Evolutionary conservation across 2,888 invertebrate species (phyloP).

Genomic region (Malachius bipustulatus): DNA sequence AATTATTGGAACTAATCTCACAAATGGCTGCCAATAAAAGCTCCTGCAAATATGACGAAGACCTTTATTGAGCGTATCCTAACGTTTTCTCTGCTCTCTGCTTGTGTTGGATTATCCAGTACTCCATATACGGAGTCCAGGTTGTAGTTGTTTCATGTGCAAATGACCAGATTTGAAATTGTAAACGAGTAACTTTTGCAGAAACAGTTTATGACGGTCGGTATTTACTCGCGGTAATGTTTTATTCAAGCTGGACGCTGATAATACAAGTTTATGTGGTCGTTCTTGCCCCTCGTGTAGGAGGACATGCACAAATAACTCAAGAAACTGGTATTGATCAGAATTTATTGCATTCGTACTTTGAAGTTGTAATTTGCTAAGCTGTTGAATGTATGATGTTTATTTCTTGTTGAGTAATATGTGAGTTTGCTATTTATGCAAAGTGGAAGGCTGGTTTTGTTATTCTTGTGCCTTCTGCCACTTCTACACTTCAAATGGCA

Average conservation of each 20-base stretch:
- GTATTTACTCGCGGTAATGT: slow-evolving; percentile 24
- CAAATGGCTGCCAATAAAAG: no score
- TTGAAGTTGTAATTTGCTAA: neutral
- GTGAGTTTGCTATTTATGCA: neutral
- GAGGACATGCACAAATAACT: neutral
- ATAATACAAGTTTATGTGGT: slow-evolving; percentile 22
- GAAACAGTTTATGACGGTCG: slow-evolving; percentile 28
- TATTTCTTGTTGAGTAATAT: neutral
- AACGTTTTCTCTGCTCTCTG: no score
- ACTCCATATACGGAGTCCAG: slow-evolving; percentile 4
- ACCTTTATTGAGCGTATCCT: no score
- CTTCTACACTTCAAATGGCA: no score
- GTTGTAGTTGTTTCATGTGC: slow-evolving; percentile 26
- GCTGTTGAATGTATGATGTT: neutral
- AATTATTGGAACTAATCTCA: no score
- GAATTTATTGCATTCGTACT: slow-evolving; percentile 3
- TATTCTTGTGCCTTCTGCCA: no score
- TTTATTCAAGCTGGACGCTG: slow-evolving; percentile 26
- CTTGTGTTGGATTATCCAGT: no score
- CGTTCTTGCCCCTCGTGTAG: slow-evolving; percentile 9
- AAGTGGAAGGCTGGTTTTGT: neutral
- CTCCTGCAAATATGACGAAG: no score
- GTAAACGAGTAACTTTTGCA: slow-evolving; percentile 27
- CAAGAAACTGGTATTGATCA: slow-evolving; percentile 2
- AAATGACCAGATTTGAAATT: slow-evolving; percentile 31